phyloP scores from a whole-genome alignment of 2,797 vertebrate species.

The Pseudochaenichthys georgianus region DNA sequence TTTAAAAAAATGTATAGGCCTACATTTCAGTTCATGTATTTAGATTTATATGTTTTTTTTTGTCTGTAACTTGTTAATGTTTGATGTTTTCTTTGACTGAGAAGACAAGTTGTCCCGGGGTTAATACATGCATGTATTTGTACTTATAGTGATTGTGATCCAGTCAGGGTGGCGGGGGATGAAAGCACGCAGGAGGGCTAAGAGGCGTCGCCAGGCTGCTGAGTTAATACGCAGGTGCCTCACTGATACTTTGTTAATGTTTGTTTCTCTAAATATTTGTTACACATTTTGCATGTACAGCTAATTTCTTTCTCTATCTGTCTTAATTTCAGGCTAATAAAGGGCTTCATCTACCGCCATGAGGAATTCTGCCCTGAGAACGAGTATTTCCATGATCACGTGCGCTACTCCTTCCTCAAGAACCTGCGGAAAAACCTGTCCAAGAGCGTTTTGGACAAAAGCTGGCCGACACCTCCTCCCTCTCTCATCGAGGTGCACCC shows the following conservation, averaged over 20 bases:
- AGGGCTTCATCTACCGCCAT: conserved; percentile 95
- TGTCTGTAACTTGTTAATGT: conserved; percentile 12
- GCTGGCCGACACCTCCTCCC: conserved; percentile 91
- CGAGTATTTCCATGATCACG: conserved; percentile 94
- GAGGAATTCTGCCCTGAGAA: conserved; percentile 92
- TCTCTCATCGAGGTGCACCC: conserved; percentile 88
- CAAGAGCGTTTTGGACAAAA: conserved; percentile 91
- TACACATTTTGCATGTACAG: background rate
- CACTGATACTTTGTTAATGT: conserved; percentile 5
- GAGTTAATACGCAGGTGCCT: conserved; percentile 90
- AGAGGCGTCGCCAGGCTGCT: conserved; percentile 90
- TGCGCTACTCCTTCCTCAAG: conserved; percentile 94
- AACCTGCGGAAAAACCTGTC: conserved; percentile 91
- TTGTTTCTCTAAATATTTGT: conserved; percentile 20
- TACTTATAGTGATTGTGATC: conserved; percentile 88
- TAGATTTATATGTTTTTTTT: background rate
- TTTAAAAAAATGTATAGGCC: background rate
- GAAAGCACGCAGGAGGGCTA: conserved; percentile 91
- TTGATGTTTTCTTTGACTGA: conserved; percentile 30
- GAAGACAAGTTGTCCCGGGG: conserved; percentile 13
- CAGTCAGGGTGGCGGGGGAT: conserved; percentile 98
- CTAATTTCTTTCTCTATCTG: background rate
- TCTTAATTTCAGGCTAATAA: conserved; percentile 88
- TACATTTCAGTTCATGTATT: conserved; percentile 3
- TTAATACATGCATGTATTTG: conserved; percentile 41